Percentiles rank a stretch among this genome's conserved stretches.
Conservation (phyloP, 2,797 vertebrate species). For the Gephyroberyx darwinii region DNA sequence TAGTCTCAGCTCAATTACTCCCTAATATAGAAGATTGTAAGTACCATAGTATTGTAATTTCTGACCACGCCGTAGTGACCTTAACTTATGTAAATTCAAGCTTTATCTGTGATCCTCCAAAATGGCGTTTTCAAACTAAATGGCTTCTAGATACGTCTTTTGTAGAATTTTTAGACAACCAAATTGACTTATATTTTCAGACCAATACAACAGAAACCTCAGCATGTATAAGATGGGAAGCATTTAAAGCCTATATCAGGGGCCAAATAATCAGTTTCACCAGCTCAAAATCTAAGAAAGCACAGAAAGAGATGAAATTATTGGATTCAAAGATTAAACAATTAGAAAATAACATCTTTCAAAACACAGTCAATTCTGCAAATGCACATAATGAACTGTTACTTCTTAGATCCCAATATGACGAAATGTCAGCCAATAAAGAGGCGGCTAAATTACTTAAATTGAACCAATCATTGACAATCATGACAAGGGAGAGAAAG, state of each 20-base stretch:
- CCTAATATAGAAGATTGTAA: no score
- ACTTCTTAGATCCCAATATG: background rate
- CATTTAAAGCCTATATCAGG: slow-evolving; percentile 7
- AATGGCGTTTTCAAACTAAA: background rate
- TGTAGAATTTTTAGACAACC: slow-evolving; percentile 9
- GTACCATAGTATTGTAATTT: no score
- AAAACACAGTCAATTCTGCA: background rate
- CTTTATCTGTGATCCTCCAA: no score
- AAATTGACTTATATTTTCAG: slow-evolving; percentile 28
- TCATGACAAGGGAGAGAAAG: slow-evolving; percentile 27
- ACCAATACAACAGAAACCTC: slow-evolving; percentile 12
- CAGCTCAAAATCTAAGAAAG: background rate
- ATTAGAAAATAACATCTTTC: slow-evolving; percentile 14
- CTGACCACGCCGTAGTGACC: no score
- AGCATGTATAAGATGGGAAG: slow-evolving; percentile 5
- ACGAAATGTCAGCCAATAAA: slow-evolving; percentile 23
- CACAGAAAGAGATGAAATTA: slow-evolving; percentile 1
- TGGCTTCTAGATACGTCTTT: slow-evolving; percentile 19
- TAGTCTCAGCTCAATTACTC: no score
- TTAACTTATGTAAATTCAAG: no score
- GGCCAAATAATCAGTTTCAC: slow-evolving; percentile 29
- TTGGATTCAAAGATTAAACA: slow-evolving; percentile 2
- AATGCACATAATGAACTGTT: slow-evolving; percentile 6
- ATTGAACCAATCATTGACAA: slow-evolving; percentile 23
- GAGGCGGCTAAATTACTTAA: slow-evolving; percentile 10